Evolutionary conservation across 2,113 vertebrate genomes (phyloP).

Genomic region (Ornithorhynchus anatinus): DNA sequence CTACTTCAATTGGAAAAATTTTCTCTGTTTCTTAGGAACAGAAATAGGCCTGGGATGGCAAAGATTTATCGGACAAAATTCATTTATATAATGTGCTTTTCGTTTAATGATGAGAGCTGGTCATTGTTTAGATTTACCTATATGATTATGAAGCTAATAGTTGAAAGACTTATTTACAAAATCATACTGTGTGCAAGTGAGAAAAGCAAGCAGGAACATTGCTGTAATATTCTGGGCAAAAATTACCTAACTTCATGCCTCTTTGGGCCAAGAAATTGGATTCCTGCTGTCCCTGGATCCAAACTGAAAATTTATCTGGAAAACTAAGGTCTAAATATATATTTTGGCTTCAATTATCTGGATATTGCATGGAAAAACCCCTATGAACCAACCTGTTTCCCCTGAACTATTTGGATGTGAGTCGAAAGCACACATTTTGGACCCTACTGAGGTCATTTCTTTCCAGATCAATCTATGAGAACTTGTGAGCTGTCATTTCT

Average conservation of each 20-base stretch:
- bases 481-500: neutral
- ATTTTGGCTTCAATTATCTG: too few species aligned
- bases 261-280: too few species aligned
- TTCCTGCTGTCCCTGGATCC: too few species aligned
- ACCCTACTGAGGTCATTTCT: too few species aligned
- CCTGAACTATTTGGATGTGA: too few species aligned
- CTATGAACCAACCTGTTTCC: too few species aligned
- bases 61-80: neutral
- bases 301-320: too few species aligned
- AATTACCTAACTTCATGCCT: constrained; percentile 5
- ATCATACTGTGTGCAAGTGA: too few species aligned
- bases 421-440: too few species aligned
- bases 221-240: neutral
- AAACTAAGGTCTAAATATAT: too few species aligned
- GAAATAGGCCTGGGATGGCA: constrained; percentile 4
- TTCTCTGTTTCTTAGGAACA: constrained; percentile 22
- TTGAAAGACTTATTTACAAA: constrained; percentile 22
- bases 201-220: neutral
- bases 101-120: too few species aligned
- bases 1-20: constrained; percentile 16
- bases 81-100: neutral
- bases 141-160: neutral
- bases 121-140: neutral
- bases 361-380: too few species aligned
- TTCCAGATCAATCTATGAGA: neutral